These are phyloP conservation scores for Austrofundulus limnaeus DNA, from an alignment of 2,113 vertebrate genomes.

Conservation along the genomic window DNA sequence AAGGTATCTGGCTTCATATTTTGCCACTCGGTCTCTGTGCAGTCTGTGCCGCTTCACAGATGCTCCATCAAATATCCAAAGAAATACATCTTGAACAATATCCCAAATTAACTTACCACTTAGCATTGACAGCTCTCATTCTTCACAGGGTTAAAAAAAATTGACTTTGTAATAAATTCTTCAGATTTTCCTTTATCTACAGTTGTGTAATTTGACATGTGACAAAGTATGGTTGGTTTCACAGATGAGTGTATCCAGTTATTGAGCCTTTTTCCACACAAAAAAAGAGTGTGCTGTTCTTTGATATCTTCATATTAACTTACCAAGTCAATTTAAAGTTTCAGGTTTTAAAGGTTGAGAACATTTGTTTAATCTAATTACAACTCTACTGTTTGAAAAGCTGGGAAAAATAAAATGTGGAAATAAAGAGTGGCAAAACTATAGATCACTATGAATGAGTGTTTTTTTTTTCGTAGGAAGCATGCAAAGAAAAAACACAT, in stretches of 20 bases:
- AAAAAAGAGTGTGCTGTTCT: background rate
- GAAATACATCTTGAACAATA: background rate
- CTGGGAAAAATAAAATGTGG: constrained; percentile 15
- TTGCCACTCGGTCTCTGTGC: background rate
- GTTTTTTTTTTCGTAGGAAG: constrained; percentile 19
- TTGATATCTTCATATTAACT: constrained; percentile 2
- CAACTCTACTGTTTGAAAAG: too few relatives aligned
- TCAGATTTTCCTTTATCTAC: background rate
- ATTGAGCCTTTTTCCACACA: constrained; percentile 11
- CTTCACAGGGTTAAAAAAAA: constrained; percentile 3
- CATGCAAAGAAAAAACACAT: constrained; percentile 36
- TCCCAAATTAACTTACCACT: background rate
- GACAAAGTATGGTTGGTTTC: constrained; percentile 61
- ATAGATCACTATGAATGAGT: constrained; percentile 59
- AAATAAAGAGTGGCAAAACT: constrained; percentile 14
- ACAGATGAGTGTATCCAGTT: constrained; percentile 65
- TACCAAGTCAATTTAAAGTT: background rate
- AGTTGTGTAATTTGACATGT: constrained; percentile 17
- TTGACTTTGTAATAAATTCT: background rate
- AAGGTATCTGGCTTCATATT: background rate
- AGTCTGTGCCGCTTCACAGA: background rate
- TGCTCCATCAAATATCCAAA: background rate
- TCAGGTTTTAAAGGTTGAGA: background rate
- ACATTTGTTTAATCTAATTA: too few relatives aligned
- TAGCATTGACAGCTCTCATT: background rate